Conservation (phyloP, 2,888 invertebrate genomes). For the Rhingia campestris region DNA sequence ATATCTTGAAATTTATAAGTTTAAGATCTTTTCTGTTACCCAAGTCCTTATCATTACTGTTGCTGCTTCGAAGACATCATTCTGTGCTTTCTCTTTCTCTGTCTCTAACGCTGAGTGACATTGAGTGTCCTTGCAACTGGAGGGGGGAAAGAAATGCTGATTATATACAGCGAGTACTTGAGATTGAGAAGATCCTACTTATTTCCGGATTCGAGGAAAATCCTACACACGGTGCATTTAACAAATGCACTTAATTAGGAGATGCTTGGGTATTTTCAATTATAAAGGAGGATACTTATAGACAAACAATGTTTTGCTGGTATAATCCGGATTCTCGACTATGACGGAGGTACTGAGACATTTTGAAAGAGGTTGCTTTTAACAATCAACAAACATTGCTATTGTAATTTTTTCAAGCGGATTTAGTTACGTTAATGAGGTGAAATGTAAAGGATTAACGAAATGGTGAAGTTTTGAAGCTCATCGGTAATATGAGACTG, state of each 20-base stretch:
- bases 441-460: no score
- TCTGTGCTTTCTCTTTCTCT: background rate
- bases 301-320: background rate
- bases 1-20: constrained; percentile 73
- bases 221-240: constrained; percentile 49
- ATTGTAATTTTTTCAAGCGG: no score
- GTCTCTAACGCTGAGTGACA: background rate
- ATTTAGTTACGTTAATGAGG: no score
- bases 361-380: no score
- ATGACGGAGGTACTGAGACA: no score
- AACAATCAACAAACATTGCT: no score
- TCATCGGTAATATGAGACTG: no score
- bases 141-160: background rate
- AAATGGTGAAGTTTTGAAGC: no score
- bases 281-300: constrained; percentile 5
- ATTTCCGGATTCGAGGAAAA: constrained; percentile 13
- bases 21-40: constrained; percentile 61
- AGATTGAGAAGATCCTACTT: constrained; percentile 34
- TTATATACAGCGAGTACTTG: background rate
- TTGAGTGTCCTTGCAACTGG: background rate
- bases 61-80: background rate
- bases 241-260: constrained; percentile 65
- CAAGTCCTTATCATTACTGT: constrained; percentile 12
- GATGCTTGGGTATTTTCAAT: constrained; percentile 40
- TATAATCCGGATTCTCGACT: background rate